These are phyloP conservation scores for Bellardia bayeri DNA, from an alignment of 2,888 invertebrate genomes.

Conservation along the genomic window DNA sequence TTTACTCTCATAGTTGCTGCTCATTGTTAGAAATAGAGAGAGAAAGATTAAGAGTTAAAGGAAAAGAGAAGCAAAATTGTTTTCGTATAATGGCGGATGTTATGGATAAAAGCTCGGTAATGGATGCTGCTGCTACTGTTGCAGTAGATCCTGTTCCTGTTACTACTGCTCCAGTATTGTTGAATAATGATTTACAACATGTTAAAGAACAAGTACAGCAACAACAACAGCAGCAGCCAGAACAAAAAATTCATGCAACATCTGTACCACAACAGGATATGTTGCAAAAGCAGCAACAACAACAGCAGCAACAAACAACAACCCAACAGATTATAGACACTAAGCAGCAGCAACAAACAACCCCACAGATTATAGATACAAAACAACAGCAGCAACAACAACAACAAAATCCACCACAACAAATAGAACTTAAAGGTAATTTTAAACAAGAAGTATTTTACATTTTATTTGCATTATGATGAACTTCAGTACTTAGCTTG, in stretches of 20 bases:
- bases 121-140: conserved; percentile 80
- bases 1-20: conserved; percentile 29
- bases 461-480: conserved; percentile 15
- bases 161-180: conserved; percentile 46
- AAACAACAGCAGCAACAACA: conserved; percentile 71
- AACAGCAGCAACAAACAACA: conserved; percentile 69
- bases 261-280: conserved; percentile 71
- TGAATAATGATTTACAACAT: conserved; percentile 57
- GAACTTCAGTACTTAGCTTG: conserved; percentile 4
- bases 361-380: conserved; percentile 73
- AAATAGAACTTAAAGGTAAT: conserved; percentile 68
- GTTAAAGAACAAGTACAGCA: conserved; percentile 62
- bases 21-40: conserved; percentile 22
- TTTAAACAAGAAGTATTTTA: background rate
- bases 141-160: conserved; percentile 73
- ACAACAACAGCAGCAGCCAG: conserved; percentile 74
- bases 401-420: conserved; percentile 75
- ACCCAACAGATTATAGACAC: conserved; percentile 74
- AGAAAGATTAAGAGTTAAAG: conserved; percentile 7
- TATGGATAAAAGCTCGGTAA: conserved; percentile 82
- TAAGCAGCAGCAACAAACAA: conserved; percentile 70
- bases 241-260: conserved; percentile 71
- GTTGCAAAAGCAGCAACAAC: conserved; percentile 73
- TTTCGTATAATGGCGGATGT: conserved; percentile 81
- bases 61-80: conserved; percentile 27